Evolutionary conservation across 2,888 invertebrate species (phyloP).

Genomic region (Odiellus spinosus): DNA sequence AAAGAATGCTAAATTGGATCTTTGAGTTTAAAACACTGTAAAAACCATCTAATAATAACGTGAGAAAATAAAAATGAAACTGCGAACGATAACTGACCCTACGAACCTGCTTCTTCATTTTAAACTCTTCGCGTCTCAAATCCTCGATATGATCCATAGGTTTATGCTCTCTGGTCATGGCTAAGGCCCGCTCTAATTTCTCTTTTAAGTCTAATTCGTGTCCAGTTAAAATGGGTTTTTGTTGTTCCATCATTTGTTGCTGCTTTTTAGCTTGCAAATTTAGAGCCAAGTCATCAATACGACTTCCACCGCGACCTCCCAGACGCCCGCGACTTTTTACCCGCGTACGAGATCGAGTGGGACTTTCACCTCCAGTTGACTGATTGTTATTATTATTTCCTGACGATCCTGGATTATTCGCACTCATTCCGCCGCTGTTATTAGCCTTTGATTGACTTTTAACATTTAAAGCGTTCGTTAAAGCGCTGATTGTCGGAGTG

Average conservation of each 20-base stretch:
- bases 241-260: slow-evolving; percentile 14
- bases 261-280: slow-evolving; percentile 22
- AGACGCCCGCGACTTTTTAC: slow-evolving; percentile 5
- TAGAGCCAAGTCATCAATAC: slow-evolving; percentile 22
- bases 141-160: too few species aligned
- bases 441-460: background rate
- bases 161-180: too few species aligned
- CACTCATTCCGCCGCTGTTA: background rate
- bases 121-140: too few species aligned
- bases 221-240: background rate
- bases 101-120: too few species aligned
- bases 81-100: too few species aligned
- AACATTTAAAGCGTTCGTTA: slow-evolving; percentile 2
- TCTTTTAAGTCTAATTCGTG: too few species aligned
- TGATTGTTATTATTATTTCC: background rate
- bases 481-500: background rate
- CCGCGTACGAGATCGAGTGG: background rate
- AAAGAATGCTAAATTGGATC: too few species aligned
- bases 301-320: slow-evolving; percentile 16
- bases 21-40: too few species aligned
- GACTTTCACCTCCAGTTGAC: background rate
- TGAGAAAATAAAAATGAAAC: too few species aligned
- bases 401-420: background rate
- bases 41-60: too few species aligned
- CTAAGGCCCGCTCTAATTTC: too few species aligned